Evolutionary conservation across 35 echinoderm and acorn worm species (phyloP).

Genomic region (Amphiura filiformis): DNA sequence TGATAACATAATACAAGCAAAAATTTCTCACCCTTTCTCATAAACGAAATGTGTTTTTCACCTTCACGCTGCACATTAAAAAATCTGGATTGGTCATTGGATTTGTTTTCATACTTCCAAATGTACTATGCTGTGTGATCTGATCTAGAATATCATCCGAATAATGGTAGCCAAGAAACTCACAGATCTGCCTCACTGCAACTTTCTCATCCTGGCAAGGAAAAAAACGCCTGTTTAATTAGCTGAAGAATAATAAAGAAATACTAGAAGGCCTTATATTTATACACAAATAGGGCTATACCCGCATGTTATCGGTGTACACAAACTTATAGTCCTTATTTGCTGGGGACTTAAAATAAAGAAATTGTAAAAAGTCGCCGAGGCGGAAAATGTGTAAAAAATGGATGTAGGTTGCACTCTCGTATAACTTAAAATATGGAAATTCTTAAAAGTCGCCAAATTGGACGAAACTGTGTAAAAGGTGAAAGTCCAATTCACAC

Average conservation of each 20-base stretch:
- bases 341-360: too few species aligned
- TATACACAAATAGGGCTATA: too few species aligned
- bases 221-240: too few species aligned
- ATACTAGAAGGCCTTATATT: too few species aligned
- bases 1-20: too few species aligned
- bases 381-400: background rate
- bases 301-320: too few species aligned
- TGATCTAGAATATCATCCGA: constrained; percentile 42
- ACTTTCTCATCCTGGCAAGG: constrained; percentile 13
- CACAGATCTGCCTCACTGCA: constrained; percentile 27
- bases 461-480: background rate
- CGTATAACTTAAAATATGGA: background rate
- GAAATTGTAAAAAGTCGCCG: background rate
- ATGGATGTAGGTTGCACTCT: background rate
- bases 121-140: constrained; percentile 21
- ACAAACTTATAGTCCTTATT: too few species aligned
- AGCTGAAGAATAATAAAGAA: too few species aligned
- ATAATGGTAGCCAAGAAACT: constrained; percentile 50
- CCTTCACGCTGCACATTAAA: background rate
- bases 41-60: background rate
- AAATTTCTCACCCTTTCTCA: background rate
- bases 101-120: constrained; percentile 50
- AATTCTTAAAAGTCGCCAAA: background rate
- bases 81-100: constrained; percentile 26
- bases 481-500: background rate